Percentiles rank a stretch among this genome's conserved stretches.
Conservation (phyloP, 2,888 invertebrate genomes). For the Neoaliturus tenellus region DNA sequence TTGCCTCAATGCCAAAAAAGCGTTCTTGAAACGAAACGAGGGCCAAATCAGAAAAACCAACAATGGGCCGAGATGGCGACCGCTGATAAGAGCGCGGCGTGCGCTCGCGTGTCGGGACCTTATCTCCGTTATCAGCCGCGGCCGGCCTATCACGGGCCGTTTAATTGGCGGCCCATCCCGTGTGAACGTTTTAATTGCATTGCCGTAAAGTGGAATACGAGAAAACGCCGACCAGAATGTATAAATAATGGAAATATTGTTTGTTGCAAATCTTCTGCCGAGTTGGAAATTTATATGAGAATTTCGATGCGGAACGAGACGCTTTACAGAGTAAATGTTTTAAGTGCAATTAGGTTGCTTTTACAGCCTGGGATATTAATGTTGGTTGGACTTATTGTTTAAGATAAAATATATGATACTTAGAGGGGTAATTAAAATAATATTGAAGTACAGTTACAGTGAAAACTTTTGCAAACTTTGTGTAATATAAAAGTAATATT, state of each 20-base stretch:
- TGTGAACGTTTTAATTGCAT: constrained; percentile 4
- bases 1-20: not conserved
- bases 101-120: not conserved
- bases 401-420: too few species aligned
- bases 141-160: not conserved
- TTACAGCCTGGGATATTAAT: too few species aligned
- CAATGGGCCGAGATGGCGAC: not conserved
- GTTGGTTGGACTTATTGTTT: too few species aligned
- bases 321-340: too few species aligned
- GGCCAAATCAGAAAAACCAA: constrained; percentile 25
- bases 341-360: too few species aligned
- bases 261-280: not conserved
- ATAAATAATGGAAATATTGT: not conserved
- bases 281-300: not conserved
- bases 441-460: too few species aligned
- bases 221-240: not conserved
- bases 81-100: not conserved
- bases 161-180: not conserved
- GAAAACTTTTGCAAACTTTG: too few species aligned
- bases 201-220: not conserved
- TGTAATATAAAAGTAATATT: too few species aligned
- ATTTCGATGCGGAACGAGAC: not conserved
- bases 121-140: not conserved
- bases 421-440: too few species aligned
- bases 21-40: not conserved